Evolutionary conservation across 2,888 invertebrate genomes (phyloP).

Genomic region (Sphinx pinastri): DNA sequence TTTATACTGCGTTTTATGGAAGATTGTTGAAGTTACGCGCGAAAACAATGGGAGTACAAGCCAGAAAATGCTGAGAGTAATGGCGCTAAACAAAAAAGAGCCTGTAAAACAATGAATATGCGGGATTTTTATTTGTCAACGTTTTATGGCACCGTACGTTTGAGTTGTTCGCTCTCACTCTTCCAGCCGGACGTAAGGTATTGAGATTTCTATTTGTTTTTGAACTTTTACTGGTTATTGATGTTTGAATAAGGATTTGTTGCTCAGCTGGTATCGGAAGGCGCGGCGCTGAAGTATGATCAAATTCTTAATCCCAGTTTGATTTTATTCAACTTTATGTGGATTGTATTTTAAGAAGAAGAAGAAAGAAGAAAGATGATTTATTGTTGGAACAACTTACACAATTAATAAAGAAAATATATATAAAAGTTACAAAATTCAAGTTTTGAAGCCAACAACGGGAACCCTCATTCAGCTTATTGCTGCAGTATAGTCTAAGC

Average conservation of each 20-base stretch:
- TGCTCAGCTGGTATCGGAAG: too few species aligned
- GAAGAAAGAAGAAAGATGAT: too few species aligned
- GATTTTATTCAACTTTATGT: too few species aligned
- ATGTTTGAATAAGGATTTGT: not conserved
- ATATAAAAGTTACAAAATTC: too few species aligned
- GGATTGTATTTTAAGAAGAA: too few species aligned
- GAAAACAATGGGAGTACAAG: slow-evolving; percentile 49
- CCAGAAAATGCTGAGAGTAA: slow-evolving; percentile 43
- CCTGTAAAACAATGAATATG: slow-evolving; percentile 48
- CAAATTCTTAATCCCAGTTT: too few species aligned
- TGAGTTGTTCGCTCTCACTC: not conserved
- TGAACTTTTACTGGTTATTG: not conserved
- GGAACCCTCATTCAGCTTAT: too few species aligned
- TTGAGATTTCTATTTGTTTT: not conserved
- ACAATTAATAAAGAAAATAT: too few species aligned
- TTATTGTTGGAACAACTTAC: too few species aligned
- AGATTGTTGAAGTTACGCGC: slow-evolving; percentile 54
- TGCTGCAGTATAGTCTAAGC: too few species aligned
- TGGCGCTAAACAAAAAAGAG: slow-evolving; percentile 46
- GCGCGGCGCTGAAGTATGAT: too few species aligned
- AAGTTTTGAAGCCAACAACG: too few species aligned
- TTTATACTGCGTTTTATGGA: slow-evolving; percentile 54
- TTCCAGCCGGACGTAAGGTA: not conserved
- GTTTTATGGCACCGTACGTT: slow-evolving; percentile 34
- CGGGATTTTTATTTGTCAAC: slow-evolving; percentile 26